Evolutionary conservation across 2,113 vertebrate species (phyloP), one percentile per base, ranked within the genome.

Genomic region (Burhinus bistriatus): DNA sequence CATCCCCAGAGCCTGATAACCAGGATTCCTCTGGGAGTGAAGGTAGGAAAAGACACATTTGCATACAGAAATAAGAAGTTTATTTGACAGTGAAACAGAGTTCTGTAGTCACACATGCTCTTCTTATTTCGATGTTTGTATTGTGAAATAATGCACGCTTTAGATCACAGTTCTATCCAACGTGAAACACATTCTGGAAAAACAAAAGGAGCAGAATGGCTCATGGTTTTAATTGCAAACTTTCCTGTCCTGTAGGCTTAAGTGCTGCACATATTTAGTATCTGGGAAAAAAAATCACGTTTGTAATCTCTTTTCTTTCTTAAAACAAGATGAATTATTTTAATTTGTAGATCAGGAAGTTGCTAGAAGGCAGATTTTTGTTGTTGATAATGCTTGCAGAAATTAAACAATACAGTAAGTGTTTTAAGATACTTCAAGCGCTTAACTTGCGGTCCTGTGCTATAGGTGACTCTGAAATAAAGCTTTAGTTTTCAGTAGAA

Each of bases 21-120:
- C 99, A 99, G 62, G 99, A 99, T 95, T 99, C 99, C 4, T 99
- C 99, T 68, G 99, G 99, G 91, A 99, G 99, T 79, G 99, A 99
- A 98, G 98, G 99, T 99, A 98, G 89, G 96, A 86, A 44, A 75
- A 91, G 25, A 75, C 47, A 51, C 2, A 7, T 86, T 88, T 68
- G 7, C 25, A 38, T 45, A 64, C 9, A 73, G 29, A 92, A 76
- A 21, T 47, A 82, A 68, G 34, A 77, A 44, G 40, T 65, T 12
- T 54, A 32, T 87, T 57, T 79, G 58, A 51, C 15, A 79, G 12
- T 22, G 59, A 20, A 70, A 44, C 9, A 44, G 52, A 71, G 22
- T 44, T 40, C 40, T 44, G 25, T 27, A 83, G 61, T 70, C 55
- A 77, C 2, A 7, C 23, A 15, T 61, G 18, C 30, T n/a, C 14